Conservation (phyloP, 2,797 vertebrate species). For the Momotus momota region DNA sequence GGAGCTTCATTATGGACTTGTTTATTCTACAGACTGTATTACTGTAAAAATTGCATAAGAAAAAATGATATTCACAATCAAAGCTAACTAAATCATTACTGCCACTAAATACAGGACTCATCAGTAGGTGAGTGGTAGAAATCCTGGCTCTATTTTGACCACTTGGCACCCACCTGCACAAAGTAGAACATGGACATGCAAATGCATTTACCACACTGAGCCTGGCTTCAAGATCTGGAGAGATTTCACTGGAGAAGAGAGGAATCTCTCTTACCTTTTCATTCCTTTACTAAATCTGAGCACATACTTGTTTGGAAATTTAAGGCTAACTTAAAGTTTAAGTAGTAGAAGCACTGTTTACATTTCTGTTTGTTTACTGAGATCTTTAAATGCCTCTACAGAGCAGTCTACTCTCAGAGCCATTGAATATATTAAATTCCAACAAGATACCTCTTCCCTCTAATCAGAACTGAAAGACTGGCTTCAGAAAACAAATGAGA, state of each 20-base stretch:
- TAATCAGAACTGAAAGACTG: conserved; percentile 63
- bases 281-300: not conserved
- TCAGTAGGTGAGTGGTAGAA: not conserved
- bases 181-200: not conserved
- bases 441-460: conserved; percentile 18
- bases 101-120: not conserved
- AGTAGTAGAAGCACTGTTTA: not conserved
- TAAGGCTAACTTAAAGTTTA: not conserved
- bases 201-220: not conserved
- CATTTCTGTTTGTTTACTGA: conserved; percentile 13
- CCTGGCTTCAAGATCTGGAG: not conserved
- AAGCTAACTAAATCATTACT: not conserved
- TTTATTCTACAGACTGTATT: not conserved
- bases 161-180: not conserved
- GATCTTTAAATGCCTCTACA: conserved; percentile 6
- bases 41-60: not conserved
- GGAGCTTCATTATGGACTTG: not conserved
- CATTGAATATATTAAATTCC: conserved; percentile 19
- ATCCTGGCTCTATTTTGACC: not conserved
- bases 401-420: not conserved
- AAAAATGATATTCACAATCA: not conserved
- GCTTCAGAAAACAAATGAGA: conserved; percentile 64
- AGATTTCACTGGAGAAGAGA: not conserved
- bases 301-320: not conserved
- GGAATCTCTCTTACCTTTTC: not conserved